A percentile compares a stretch with the other conserved stretches of the same genome.
These are phyloP conservation scores for Palaemon carinicauda DNA, from an alignment of 1,140 invertebrate species.

Conservation along the genomic window DNA sequence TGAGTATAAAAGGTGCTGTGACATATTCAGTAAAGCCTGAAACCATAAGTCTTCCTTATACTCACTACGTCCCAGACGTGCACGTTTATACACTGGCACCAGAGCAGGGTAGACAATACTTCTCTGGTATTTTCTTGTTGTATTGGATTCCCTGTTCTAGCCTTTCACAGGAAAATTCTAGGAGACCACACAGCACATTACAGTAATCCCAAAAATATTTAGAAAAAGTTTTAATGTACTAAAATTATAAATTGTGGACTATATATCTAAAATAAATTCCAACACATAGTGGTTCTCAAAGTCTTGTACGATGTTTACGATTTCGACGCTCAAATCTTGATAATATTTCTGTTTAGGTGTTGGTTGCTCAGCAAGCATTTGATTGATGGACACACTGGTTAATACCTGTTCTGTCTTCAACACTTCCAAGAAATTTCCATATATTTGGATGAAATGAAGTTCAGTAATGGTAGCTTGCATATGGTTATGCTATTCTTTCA, in stretches of 20 bases:
- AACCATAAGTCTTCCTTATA: no score
- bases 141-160: no score
- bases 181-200: no score
- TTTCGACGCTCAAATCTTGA: background rate
- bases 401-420: background rate
- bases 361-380: background rate
- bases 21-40: no score
- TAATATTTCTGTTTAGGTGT: background rate
- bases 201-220: background rate
- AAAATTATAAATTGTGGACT: background rate
- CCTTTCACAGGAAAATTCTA: no score
- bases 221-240: background rate
- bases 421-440: background rate
- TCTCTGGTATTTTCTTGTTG: no score
- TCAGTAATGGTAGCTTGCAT: background rate
- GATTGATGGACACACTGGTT: background rate
- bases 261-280: background rate
- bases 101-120: no score
- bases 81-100: no score
- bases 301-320: background rate
- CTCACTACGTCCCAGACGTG: no score
- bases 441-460: slow-evolving; percentile 12
- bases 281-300: background rate
- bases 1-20: no score
- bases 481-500: slow-evolving; percentile 6